These are phyloP conservation scores for Brachylomia viminalis DNA, from an alignment of 2,888 invertebrate species.

Conservation along the genomic window DNA sequence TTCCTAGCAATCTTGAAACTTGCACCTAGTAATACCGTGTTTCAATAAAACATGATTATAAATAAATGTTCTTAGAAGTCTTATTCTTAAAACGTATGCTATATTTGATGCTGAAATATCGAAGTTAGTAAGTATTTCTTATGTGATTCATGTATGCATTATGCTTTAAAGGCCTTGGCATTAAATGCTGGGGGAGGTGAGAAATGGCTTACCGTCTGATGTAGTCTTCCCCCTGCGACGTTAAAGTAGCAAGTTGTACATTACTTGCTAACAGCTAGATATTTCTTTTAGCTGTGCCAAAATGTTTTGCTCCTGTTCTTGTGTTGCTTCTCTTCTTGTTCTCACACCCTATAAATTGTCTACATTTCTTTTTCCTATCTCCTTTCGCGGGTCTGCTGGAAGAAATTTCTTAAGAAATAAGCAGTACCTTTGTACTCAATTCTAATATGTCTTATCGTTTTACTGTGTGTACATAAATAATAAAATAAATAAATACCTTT, in stretches of 20 bases:
- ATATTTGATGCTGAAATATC: constrained; percentile 16
- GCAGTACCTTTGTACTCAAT: too few relatives aligned
- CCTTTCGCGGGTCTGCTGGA: too few relatives aligned
- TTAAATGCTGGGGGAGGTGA: constrained; percentile 46
- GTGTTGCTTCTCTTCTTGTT: too few relatives aligned
- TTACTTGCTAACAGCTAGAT: not conserved
- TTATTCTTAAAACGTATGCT: not conserved
- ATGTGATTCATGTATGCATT: constrained; percentile 48
- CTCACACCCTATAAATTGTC: too few relatives aligned
- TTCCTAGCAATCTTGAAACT: not conserved
- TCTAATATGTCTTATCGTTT: too few relatives aligned
- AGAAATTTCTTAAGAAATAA: too few relatives aligned
- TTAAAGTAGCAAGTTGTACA: constrained; percentile 20
- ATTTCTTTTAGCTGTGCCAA: constrained; percentile 2
- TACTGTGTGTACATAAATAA: too few relatives aligned
- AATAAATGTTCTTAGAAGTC: not conserved
- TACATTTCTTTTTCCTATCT: too few relatives aligned
- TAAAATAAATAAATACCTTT: constrained; percentile 1
- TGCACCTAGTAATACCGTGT: not conserved
- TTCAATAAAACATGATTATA: not conserved
- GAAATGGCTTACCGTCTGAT: constrained; percentile 39
- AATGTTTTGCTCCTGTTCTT: not conserved
- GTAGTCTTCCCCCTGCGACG: constrained; percentile 9
- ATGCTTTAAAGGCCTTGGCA: constrained; percentile 37
- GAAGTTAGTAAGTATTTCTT: constrained; percentile 3